Evolutionary conservation across 2,888 invertebrate genomes (phyloP), one percentile per base, ranked within the genome.

Genomic region (Brenthis hecate): DNA sequence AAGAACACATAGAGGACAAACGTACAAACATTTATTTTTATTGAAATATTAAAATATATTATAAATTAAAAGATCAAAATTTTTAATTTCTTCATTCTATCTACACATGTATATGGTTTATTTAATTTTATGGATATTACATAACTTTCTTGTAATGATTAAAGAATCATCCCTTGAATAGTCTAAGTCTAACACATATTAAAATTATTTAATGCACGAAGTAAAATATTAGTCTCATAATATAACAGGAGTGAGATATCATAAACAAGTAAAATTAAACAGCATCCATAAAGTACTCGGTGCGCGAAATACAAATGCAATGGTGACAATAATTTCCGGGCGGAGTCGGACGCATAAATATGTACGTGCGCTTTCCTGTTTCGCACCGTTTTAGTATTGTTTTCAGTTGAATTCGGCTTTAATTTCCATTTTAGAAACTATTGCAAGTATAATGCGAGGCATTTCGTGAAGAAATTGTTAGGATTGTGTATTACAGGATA

Each of bases 301-400:
- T 73, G 76, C 72, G 76, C 74, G 70, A 76, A 80, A 79, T 80
- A 78, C 77, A 78, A 80, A 80, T 80, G 78, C 78, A 74, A 75
- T 74, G 77, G 75, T 74, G 69, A 75, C 77, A 75, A 74, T 79
- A 79, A 81, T 81, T 79, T 79, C 81, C 81, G 77, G 73, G 72
- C 66, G 72, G 73, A 70, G 72, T 70, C 69, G 57, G 65, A 48
- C 64, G 66, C 75, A 74, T 75, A 75, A 73, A 75, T 73, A 74
- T 72, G 71, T 73, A 72, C 69, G 72, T 65, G 70, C 69, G 69
- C 72, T 73, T 72, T 71, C 74, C 72, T 72, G 73, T 72, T 66
- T 64, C 66, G 65, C 69, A 65, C 69, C 57, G 58, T 63, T 62
- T 53, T 53, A 16, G 51, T 8, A 53, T 53, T 54, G 56, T 53